These are phyloP conservation scores for Chrysina gloriosa DNA, from an alignment of 2,888 invertebrate species.

Conservation along the genomic window DNA sequence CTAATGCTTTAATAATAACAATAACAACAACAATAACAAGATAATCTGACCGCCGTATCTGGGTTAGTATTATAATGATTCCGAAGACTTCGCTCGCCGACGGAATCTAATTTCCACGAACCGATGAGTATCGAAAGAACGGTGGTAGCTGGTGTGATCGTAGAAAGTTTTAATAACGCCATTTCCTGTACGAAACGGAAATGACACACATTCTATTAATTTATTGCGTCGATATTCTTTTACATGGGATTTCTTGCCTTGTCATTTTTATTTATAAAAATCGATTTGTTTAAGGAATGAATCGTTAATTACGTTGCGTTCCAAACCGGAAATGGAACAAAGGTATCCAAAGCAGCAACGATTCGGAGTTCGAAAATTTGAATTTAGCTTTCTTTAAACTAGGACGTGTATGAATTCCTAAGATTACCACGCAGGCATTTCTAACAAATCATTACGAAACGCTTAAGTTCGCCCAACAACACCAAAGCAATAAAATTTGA, in stretches of 20 bases:
- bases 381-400: too few species aligned
- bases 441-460: too few species aligned
- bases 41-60: conserved; percentile 13
- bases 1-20: conserved; percentile 33
- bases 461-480: too few species aligned
- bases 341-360: too few species aligned
- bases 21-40: conserved; percentile 15
- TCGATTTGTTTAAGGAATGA: too few species aligned
- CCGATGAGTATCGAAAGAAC: conserved; percentile 5
- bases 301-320: too few species aligned
- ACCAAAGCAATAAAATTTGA: too few species aligned
- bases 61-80: conserved; percentile 36
- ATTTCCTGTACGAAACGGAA: conserved; percentile 33
- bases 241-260: neutral
- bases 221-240: neutral
- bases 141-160: neutral
- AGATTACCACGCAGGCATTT: too few species aligned
- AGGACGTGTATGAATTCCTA: too few species aligned
- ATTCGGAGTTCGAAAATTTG: too few species aligned
- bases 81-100: conserved; percentile 9
- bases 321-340: too few species aligned
- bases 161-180: conserved; percentile 1
- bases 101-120: conserved; percentile 29
- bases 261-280: too few species aligned
- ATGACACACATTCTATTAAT: conserved; percentile 34